Evolutionary conservation across 2,888 invertebrate species (phyloP), one percentile per base, ranked within the genome.

Genomic region (Synanthedon andrenaeformis): DNA sequence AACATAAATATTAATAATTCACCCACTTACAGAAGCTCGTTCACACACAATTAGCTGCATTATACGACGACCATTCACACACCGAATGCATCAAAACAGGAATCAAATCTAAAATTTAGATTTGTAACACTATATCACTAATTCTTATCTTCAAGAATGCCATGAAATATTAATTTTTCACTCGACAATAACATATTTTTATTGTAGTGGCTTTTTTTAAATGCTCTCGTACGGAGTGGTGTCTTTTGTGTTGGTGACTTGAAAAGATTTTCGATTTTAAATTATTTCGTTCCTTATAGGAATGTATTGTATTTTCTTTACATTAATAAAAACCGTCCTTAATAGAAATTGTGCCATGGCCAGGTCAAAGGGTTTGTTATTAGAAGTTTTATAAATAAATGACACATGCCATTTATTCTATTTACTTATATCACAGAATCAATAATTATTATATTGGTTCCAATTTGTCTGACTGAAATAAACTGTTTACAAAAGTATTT

Each of bases 21-120:
- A 17, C 49, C 64, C 62, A 59, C 58, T 59, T 60, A 58, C 58
- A 63, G 64, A 59, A 59, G 62, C 65, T 58, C 62, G 76, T 84
- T 87, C 85, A 86, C 86, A 86, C 86, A 86, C 84, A 85, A 87
- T 87, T 87, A 87, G 83, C 70, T 78, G 58, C 72, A 82, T 86
- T 82, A 84, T 82, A 72, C 72, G 60, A 71, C 70, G 17, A 67
- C 70, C 66, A 76, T 78, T 75, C 75, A 70, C 58, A 50, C 54
- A 55, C 54, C 55, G 67, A 59, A 63, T 57, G 62, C 65, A 63
- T 68, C 65, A 70, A 70, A 73, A 76, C 73, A 76, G 71, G 76
- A 13, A 78, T 78, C 72, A 77, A 72, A 85, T 84, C 72, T 79
- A 65, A 80, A 82, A 80, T 86, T 81, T 72, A 77, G 74, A 82